A percentile compares a stretch with the other conserved stretches of the same genome.
phyloP scores from a whole-genome alignment of 2,797 vertebrate genomes.

The Telmatherina bonti region DNA sequence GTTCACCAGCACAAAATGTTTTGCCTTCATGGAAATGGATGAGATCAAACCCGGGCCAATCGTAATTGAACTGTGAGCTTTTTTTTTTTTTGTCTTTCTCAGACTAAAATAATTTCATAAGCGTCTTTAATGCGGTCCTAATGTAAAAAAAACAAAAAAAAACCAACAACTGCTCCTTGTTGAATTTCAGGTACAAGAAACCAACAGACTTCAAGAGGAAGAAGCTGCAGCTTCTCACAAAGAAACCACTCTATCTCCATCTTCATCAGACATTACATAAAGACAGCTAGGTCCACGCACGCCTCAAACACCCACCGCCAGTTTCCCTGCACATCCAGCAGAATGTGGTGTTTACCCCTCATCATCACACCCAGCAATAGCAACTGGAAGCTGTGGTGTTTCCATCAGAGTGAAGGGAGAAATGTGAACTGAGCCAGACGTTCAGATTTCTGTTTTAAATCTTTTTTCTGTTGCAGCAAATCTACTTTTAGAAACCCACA shows the following conservation, averaged over 20 bases:
- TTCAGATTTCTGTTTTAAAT: slow-evolving; percentile 13
- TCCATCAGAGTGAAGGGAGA: slow-evolving; percentile 22
- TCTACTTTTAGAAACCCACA: neutral
- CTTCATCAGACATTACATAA: slow-evolving; percentile 97
- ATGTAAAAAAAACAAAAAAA: no score
- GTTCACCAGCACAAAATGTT: slow-evolving; percentile 99
- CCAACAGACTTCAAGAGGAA: slow-evolving; percentile 99
- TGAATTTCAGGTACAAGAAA: slow-evolving; percentile 93
- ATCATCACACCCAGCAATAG: slow-evolving; percentile 68
- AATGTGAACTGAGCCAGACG: slow-evolving; percentile 36
- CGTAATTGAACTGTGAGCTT: slow-evolving; percentile 96
- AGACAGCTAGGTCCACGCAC: slow-evolving; percentile 82
- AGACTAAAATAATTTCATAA: neutral
- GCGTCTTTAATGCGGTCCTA: neutral
- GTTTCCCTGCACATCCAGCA: slow-evolving; percentile 30
- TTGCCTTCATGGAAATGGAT: slow-evolving; percentile 99
- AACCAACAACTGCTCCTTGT: neutral
- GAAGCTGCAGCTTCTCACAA: slow-evolving; percentile 97
- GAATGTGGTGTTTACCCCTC: slow-evolving; percentile 28
- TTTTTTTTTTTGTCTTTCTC: no score
- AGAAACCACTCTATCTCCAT: slow-evolving; percentile 99
- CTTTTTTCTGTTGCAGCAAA: slow-evolving; percentile 18
- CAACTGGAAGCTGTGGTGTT: slow-evolving; percentile 25
- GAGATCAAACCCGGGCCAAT: slow-evolving; percentile 96
- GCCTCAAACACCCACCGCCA: slow-evolving; percentile 5